Base-by-base conservation (phyloP, 2,113 vertebrate species). In the Grammomys surdaster region DNA sequence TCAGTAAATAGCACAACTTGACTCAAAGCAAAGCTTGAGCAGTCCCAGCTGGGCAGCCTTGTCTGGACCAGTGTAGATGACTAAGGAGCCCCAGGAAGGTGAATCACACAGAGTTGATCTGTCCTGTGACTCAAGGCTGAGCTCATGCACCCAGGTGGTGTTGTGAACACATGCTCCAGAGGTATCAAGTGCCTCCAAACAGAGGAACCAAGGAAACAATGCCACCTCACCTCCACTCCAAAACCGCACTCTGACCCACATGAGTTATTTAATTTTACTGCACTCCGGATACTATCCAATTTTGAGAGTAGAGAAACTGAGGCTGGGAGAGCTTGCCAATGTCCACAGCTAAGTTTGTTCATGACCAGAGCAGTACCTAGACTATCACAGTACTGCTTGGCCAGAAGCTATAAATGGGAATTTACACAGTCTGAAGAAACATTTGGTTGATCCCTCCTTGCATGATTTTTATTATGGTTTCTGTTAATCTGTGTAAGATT, bases 81-180 rank as follows among this genome's bases (percentile, higher is more conserved):
- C 97, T 98, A 96, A 97, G 91, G 95, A 9, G 82, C 93, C 95
- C 77, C 96, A 93, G 97, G 97, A 97, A 96, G 89, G 7, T 97
- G 97, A 97, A 48, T 97, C 97, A 97, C 91, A 91, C 94, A 22
- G 92, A 72, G 58, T 69, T 69, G 67, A 69, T 69, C 33, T 70
- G 88, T 96, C 89, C 94, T 96, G 93, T 98, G 97, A 98, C 93
- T 97, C 97, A 97, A 12, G 14, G 63, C 76, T 94, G 94, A 97
- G 81, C 82, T 82, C 96, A 98, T 69, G 67, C 70, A 73, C 88
- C 92, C 75, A 94, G 87, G 91, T 91, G 95, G 89, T 20, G n/a
- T 8, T 22, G 33, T 63, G 54, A 81, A n/a, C 24, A 8, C 70
- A 22, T 20, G 89, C 46, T 63, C 13, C 93, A 70, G 54, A 88